These are phyloP conservation scores for Yponomeuta plumbellus DNA, from an alignment of 2,888 invertebrate genomes.

Conservation along the genomic window DNA sequence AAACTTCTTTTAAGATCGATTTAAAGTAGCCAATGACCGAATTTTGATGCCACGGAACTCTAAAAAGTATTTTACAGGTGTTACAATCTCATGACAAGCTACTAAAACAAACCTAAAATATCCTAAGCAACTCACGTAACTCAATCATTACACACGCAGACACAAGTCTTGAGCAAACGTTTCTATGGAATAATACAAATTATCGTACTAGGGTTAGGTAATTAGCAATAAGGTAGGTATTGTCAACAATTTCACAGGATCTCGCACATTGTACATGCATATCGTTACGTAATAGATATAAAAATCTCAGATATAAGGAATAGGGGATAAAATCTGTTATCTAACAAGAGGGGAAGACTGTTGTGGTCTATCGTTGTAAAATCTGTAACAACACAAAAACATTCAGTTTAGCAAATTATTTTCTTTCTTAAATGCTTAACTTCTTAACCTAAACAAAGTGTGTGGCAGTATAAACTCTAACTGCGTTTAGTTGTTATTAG, in stretches of 20 bases:
- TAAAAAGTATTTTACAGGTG: not conserved
- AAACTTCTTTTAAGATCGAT: no score
- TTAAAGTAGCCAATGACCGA: not conserved
- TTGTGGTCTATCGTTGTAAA: slow-evolving; percentile 67
- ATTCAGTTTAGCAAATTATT: not conserved
- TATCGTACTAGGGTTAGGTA: slow-evolving; percentile 43
- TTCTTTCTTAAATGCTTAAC: no score
- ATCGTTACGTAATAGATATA: slow-evolving; percentile 54
- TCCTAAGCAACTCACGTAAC: slow-evolving; percentile 8
- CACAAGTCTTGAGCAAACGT: slow-evolving; percentile 58
- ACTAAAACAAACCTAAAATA: slow-evolving; percentile 3
- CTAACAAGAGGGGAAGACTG: slow-evolving; percentile 72
- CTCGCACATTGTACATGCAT: slow-evolving; percentile 38
- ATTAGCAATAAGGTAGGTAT: slow-evolving; percentile 57
- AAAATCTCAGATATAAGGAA: slow-evolving; percentile 64
- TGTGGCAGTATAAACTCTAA: no score
- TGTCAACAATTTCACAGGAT: slow-evolving; percentile 70
- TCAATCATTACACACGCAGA: not conserved
- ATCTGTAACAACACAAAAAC: slow-evolving; percentile 45
- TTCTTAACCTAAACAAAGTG: no score
- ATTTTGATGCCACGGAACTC: not conserved
- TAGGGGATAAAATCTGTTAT: slow-evolving; percentile 68
- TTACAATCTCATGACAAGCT: slow-evolving; percentile 2
- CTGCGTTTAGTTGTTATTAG: no score
- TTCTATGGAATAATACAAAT: slow-evolving; percentile 54